Evolutionary conservation across 1,140 invertebrate species (phyloP).

Genomic region (Polypedilum pembai): DNA sequence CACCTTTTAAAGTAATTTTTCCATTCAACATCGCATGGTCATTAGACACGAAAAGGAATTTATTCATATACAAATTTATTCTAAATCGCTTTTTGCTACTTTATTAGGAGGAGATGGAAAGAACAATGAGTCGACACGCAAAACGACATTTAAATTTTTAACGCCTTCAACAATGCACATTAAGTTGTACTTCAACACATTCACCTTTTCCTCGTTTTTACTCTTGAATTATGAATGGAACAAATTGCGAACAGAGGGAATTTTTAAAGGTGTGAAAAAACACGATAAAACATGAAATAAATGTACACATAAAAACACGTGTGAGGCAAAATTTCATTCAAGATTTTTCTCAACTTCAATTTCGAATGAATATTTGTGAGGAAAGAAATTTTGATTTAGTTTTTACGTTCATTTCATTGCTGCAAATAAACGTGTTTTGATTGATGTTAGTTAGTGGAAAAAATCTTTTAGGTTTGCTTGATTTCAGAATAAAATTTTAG

Average conservation of each 20-base stretch:
- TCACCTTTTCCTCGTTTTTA: background rate
- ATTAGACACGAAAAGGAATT: background rate
- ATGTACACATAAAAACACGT: background rate
- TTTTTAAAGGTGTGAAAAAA: background rate
- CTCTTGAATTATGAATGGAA: conserved; percentile 3
- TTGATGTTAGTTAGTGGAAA: too few species aligned
- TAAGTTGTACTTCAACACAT: background rate
- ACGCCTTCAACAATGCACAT: background rate
- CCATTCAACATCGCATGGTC: background rate
- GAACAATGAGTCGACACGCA: conserved; percentile 12
- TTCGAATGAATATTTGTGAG: background rate
- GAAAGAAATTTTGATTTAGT: background rate
- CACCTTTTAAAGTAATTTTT: background rate
- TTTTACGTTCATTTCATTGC: background rate
- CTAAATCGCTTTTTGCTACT: too few species aligned
- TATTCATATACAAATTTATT: too few species aligned
- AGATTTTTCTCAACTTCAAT: too few species aligned
- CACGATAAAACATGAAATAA: background rate
- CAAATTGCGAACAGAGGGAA: background rate
- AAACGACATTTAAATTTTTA: conserved; percentile 26
- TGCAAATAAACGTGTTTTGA: background rate
- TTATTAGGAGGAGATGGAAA: background rate
- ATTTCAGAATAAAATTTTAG: too few species aligned
- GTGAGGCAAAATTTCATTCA: too few species aligned
- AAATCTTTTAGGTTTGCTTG: too few species aligned